Base-by-base conservation (phyloP, 92 coral and sea anemone species). In the Zoanthus gigantus region DNA sequence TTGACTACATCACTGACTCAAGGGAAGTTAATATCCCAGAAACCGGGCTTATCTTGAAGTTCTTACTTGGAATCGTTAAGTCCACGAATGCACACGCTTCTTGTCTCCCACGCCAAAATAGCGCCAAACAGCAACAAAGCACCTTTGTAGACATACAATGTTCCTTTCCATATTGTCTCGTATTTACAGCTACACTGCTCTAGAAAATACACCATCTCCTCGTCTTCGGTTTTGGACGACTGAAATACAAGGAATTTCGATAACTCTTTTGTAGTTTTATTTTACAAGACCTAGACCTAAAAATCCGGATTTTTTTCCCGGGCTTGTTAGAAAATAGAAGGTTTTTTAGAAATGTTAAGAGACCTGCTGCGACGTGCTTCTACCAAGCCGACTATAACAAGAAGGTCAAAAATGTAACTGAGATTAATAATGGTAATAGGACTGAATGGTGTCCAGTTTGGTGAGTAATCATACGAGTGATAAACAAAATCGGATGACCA, bases 101-200 rank as follows among this genome's bases (percentile, higher is more conserved):
- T 73, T 73, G 77, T 73, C 54, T 73, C 77, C 77, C 77, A 73
- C 45, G 77, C 77, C 52, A 73, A 45, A 44, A 42, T n/a, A 18
- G 77, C 44, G 44, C 77, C 77, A 73, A 73, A 73, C 16, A 73
- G 30, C 77, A 73, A 53, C 57, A 73, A 73, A 9, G 77, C 77
- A 15, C 57, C 57, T 46, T 73, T 73, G 16, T 42, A 73, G 10
- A 73, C 16, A n/a, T 34, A 73, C 8, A 73, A 11, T 13, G 11
- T 16, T 2, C 56, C 52, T 37, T n/a, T 30, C 77, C 56, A 73
- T 9, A 73, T 48, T 2, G 6, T 45, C 54, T 73, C 77, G 56
- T 73, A 73, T 50, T 45, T 9, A 44, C 57, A 73, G 56, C 77
- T 45, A 46, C 77, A 73, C 50, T 42, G 52, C 77, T 73, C 77